A percentile compares a stretch with the other conserved stretches of the same genome.
These are phyloP conservation scores for Amblyornis subalaris DNA, from an alignment of 2,113 vertebrate species.

Conservation along the genomic window DNA sequence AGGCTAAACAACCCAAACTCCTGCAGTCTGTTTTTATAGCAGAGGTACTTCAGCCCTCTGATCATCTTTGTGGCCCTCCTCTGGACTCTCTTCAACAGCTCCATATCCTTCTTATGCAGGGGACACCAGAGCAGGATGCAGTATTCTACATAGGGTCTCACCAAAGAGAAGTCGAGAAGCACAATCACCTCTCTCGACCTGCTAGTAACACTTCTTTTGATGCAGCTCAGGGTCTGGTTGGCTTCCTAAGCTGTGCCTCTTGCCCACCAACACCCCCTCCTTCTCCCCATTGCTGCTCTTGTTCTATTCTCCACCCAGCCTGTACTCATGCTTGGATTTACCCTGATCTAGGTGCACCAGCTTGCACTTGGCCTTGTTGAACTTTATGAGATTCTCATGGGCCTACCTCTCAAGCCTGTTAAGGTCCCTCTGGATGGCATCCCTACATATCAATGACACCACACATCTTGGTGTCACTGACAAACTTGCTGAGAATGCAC, in stretches of 20 bases:
- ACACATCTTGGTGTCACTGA: neutral
- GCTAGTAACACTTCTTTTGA: neutral
- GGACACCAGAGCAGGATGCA: neutral
- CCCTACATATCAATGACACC: neutral
- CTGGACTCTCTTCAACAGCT: neutral
- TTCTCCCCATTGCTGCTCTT: neutral
- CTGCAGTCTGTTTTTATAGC: fast-evolving
- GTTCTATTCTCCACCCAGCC: no score
- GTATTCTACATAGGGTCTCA: neutral
- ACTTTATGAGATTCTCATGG: neutral
- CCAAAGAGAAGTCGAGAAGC: neutral
- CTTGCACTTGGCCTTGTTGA: neutral
- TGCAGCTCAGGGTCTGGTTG: neutral
- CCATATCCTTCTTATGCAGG: neutral
- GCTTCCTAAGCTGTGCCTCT: neutral
- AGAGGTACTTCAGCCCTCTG: neutral
- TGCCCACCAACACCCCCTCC: neutral
- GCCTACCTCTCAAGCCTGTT: neutral
- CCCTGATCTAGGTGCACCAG: neutral
- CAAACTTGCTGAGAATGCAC: neutral
- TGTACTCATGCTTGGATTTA: neutral
- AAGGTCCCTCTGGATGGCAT: neutral
- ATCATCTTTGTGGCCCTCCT: neutral
- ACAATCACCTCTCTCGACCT: neutral
- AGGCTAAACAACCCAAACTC: neutral